phyloP scores from a whole-genome alignment of 2,888 invertebrate species.

The Tachina fera region DNA sequence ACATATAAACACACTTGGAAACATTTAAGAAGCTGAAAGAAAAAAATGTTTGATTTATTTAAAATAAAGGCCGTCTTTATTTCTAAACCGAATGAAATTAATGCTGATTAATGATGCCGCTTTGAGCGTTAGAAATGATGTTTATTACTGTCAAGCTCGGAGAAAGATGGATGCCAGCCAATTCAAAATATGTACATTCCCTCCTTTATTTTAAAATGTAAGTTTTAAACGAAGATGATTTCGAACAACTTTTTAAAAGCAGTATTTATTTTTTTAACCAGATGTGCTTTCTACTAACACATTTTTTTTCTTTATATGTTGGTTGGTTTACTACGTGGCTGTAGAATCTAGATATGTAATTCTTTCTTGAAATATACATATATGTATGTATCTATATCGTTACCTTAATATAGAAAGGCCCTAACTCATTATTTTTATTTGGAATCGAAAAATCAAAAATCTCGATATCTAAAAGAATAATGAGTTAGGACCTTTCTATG shows the following conservation, averaged over 20 bases:
- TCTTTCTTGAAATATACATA: too few relatives aligned
- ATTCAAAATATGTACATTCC: conserved; percentile 41
- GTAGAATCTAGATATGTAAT: too few relatives aligned
- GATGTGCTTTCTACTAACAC: conserved; percentile 33
- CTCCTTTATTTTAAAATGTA: conserved; percentile 53
- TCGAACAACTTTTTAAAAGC: conserved; percentile 28
- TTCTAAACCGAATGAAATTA: conserved; percentile 28
- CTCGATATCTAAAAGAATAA: too few relatives aligned
- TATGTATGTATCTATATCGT: too few relatives aligned
- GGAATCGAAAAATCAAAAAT: too few relatives aligned
- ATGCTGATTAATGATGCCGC: conserved; percentile 2
- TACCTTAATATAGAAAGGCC: too few relatives aligned
- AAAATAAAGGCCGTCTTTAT: conserved; percentile 19
- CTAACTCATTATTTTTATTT: too few relatives aligned
- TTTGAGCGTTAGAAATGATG: conserved; percentile 2
- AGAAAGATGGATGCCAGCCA: conserved; percentile 31
- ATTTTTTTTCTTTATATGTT: neutral
- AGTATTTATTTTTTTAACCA: conserved; percentile 26
- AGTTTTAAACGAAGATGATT: conserved; percentile 37
- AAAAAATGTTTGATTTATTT: conserved; percentile 35
- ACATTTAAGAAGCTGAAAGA: conserved; percentile 33
- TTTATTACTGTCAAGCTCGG: conserved; percentile 8
- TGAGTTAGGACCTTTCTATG: too few relatives aligned
- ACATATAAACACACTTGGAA: conserved; percentile 44
- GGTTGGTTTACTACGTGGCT: too few relatives aligned